Conservation (phyloP, 2,888 invertebrate species). For the Frankliniella intonsa region DNA sequence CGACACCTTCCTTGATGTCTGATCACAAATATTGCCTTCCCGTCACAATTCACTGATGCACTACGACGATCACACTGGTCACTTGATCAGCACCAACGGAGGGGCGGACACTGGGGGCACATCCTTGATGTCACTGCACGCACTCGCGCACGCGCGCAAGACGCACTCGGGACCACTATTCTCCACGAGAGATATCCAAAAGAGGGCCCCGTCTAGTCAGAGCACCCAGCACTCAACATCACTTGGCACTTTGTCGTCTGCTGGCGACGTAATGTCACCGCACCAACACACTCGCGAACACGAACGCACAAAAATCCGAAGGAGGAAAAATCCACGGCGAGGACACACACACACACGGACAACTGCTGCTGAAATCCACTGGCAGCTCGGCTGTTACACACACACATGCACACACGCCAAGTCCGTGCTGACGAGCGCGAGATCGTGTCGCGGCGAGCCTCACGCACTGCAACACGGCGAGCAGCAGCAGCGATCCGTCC, state of each 20-base stretch:
- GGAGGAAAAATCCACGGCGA: not conserved
- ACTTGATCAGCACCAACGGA: not conserved
- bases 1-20: slow-evolving; percentile 1
- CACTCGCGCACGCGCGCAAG: not conserved
- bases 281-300: not conserved
- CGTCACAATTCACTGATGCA: not conserved
- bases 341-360: not conserved
- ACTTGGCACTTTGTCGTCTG: not conserved
- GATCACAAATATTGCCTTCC: not conserved
- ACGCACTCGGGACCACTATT: not conserved
- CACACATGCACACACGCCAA: not conserved
- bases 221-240: not conserved
- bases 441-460: not conserved
- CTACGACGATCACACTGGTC: not conserved
- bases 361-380: not conserved
- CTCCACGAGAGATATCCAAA: not conserved
- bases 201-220: not conserved
- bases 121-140: not conserved
- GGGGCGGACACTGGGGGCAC: not conserved
- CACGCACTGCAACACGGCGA: not conserved
- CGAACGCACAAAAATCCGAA: not conserved
- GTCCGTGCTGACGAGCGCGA: not conserved
- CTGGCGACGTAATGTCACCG: not conserved
- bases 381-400: not conserved
- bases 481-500: not conserved